Evolutionary conservation across 2,113 vertebrate species (phyloP), one percentile per base, ranked within the genome.

Genomic region (Sinocyclocheilus grahami): DNA sequence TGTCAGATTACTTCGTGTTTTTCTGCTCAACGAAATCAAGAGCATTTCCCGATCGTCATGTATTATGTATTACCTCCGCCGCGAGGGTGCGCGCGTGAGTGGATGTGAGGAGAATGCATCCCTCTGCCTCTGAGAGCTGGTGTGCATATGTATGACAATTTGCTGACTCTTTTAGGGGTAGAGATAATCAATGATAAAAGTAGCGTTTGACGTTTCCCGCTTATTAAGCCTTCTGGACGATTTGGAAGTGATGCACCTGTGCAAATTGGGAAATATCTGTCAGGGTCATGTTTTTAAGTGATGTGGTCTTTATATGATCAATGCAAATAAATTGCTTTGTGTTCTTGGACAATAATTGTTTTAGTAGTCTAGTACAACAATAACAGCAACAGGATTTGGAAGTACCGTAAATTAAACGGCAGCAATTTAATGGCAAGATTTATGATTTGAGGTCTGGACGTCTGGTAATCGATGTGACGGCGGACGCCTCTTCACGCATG

Each of bases 1-100:
- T 94, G 92, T 92, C 92, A 90, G 86, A 71, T 90, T 86, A 87
- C 90, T 91, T 91, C 88, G 89, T 92, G 93, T 93, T 91, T 91
- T 91, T 84, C 87, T 88, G 80, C 72, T 74, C 77, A 65, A 75
- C 72, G 86, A 74, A 72, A 84, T 74, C 69, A 83, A 78, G 79
- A 83, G 71, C 79, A 75, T 84, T 78, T 86, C 88, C 86, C 87
- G 78, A 92, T 92, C 89, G 86, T 79, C 78, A 88, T 93, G 90
- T 91, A 94, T 92, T 86, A 93, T 93, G 80, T 87, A 92, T 91
- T 9, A 79, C 85, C 87, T 89, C 30, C 69, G 81, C 82, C 86
- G 75, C 71, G 89, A 88, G 83, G 88, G 89, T 89, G 81, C 53
- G 74, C 84, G 83, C 58, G 83, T 75, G 83, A 81, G 71, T 81